A percentile compares a stretch with the other conserved stretches of the same genome.
Evolutionary conservation across 64 coral and sea anemone species (phyloP).

Genomic region (Dendronephthya gigantea): DNA sequence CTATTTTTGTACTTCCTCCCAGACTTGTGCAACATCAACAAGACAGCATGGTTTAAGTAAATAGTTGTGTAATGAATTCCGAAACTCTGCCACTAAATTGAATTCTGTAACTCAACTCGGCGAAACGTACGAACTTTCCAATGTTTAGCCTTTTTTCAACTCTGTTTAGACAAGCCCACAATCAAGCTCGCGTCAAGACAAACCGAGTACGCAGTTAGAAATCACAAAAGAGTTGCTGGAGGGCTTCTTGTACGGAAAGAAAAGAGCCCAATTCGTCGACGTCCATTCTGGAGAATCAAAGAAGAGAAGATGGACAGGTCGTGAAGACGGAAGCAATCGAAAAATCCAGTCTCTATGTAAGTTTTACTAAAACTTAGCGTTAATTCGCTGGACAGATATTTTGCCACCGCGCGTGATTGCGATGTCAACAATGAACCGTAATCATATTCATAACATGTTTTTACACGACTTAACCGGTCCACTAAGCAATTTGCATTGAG

Average conservation of each 20-base stretch:
- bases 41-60: neutral
- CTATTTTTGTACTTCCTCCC: neutral
- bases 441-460: slow-evolving; percentile 3
- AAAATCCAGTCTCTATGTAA: neutral
- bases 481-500: neutral
- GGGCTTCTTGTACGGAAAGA: neutral
- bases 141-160: neutral
- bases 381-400: neutral
- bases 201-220: neutral
- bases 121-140: neutral
- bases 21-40: neutral
- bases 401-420: neutral
- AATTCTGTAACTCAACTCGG: too few species aligned
- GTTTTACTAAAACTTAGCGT: neutral
- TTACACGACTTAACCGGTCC: neutral
- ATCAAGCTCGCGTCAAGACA: neutral
- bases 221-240: neutral
- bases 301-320: neutral
- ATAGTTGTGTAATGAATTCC: neutral
- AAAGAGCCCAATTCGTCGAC: neutral
- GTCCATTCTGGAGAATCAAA: neutral
- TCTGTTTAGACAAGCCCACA: neutral
- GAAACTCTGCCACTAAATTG: neutral
- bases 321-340: neutral
- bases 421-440: neutral